These are phyloP conservation scores for Enteromius argenteus DNA, from an alignment of 2,797 vertebrate genomes.

Conservation along the genomic window DNA sequence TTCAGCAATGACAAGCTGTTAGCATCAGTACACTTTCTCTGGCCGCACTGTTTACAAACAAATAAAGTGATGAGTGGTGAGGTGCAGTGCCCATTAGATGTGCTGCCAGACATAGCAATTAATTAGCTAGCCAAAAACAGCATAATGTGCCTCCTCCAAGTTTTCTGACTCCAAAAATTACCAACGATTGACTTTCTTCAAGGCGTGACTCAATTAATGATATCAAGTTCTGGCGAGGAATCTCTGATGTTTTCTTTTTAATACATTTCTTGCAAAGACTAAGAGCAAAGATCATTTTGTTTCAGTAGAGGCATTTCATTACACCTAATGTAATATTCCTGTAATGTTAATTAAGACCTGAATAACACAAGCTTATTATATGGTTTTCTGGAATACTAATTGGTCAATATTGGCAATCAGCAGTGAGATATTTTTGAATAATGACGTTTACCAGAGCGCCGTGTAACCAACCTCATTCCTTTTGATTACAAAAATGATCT, in stretches of 20 bases:
- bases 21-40: conserved; percentile 35
- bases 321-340: not conserved
- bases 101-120: conserved; percentile 47
- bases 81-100: conserved; percentile 20
- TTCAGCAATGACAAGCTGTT: conserved; percentile 38
- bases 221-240: conserved; percentile 18
- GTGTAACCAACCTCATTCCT: not conserved
- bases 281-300: conserved; percentile 18
- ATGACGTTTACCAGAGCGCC: not conserved
- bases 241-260: conserved; percentile 4
- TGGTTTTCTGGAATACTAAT: not conserved
- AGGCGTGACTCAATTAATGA: conserved; percentile 40
- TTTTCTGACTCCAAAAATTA: conserved; percentile 40
- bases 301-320: not conserved
- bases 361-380: not conserved
- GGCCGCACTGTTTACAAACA: conserved; percentile 44
- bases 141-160: conserved; percentile 25
- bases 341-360: not conserved
- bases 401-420: not conserved
- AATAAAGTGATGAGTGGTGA: conserved; percentile 31
- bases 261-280: conserved; percentile 23
- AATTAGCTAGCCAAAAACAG: conserved; percentile 50
- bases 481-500: not conserved
- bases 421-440: not conserved
- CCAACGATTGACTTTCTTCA: conserved; percentile 27